Evolutionary conservation across 1,140 invertebrate genomes (phyloP), one percentile per base, ranked within the genome.

Genomic region (Cryptotermes secundus): DNA sequence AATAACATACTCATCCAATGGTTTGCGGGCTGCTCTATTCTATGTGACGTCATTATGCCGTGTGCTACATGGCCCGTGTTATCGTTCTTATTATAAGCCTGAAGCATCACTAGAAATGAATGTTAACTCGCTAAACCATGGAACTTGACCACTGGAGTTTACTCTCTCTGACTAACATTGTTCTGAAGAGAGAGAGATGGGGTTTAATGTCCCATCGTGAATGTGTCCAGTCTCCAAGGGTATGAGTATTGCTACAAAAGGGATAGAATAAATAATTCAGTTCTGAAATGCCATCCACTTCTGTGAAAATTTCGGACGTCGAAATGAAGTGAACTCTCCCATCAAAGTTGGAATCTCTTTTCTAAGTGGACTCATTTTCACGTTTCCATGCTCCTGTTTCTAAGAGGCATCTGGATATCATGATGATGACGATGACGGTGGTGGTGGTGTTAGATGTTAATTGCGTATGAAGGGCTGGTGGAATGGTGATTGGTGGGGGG

Each of bases 1-100:
- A 72, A 72, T 72, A 72, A 72, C 59, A 72, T 31, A 72, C 59
- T 72, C 59, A 72, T 72, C 59, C 59, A 72, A 31, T 72, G 59
- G 59, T 72, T 72, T 72, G 59, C 59, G 59, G 59, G 59, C n/a
- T 1, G 6, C 59, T n/a, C 7, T 72, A 4, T 72, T 72, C 59
- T 72, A 31, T 72, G 59, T 72, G 59, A 72, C 59, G 59, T 72
- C 26, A 72, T 72, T 72, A 72, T 72, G 59, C 59, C n/a, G 59
- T 72, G 59, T 72, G 59, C 14, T 72, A 72, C n/a, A 72, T 72
- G 59, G 59, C 4, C 59, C 26, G 59, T 72, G 16, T 6, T n/a
- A 72, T 72, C 59, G n/a, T 72, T 72, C 59, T 72, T 72, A 72
- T 72, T 72, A n/a, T 31, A 72, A 26, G 26, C 59, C 59, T 72